Conservation (phyloP, 1,140 invertebrate genomes). For the Pentalonia nigronervosa region DNA sequence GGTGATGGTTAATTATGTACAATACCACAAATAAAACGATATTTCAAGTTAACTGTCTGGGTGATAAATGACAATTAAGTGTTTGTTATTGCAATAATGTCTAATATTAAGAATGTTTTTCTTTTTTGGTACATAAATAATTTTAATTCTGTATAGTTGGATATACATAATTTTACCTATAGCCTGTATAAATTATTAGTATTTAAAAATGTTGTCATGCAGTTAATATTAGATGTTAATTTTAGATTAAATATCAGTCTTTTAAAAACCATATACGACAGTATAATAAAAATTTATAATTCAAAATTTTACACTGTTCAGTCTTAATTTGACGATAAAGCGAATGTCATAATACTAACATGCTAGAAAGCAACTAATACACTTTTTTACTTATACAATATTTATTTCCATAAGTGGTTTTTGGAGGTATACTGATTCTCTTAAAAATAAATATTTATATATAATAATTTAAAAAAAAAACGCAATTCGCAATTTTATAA, state of each 20-base stretch:
- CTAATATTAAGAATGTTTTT: background rate
- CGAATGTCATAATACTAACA: background rate
- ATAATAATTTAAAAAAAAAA: slow-evolving; percentile 1
- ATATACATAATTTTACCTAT: background rate
- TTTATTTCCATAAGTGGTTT: slow-evolving; percentile 2
- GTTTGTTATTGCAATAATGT: background rate
- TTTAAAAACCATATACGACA: background rate
- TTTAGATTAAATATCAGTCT: background rate
- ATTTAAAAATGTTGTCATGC: background rate
- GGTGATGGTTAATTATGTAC: background rate
- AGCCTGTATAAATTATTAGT: no score
- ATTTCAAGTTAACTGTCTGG: background rate
- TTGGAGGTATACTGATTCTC: background rate
- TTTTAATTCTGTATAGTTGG: background rate
- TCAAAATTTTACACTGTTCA: background rate
- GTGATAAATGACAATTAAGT: background rate
- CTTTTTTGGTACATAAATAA: background rate
- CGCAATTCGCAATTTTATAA: background rate
- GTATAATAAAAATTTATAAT: background rate
- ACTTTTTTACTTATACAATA: background rate
- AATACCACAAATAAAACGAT: background rate
- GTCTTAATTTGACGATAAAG: background rate
- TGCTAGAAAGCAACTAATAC: background rate
- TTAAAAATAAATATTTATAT: background rate
- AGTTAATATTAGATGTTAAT: background rate